These are phyloP conservation scores for Formicarius rufipectus DNA, from an alignment of 2,113 vertebrate genomes.

Conservation along the genomic window DNA sequence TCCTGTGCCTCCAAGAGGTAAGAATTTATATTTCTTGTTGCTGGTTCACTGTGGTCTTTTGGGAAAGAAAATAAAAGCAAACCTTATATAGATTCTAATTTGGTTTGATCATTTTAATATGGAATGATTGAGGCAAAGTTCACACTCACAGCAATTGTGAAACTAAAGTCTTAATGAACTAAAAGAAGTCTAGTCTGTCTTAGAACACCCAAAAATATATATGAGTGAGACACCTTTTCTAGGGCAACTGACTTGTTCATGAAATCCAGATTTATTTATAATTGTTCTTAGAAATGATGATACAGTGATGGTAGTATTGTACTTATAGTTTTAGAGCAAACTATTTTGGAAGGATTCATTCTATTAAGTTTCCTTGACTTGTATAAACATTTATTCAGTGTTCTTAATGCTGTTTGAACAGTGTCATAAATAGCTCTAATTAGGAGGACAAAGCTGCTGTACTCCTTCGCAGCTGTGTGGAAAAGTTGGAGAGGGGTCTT, in stretches of 20 bases:
- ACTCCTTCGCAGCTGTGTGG: background rate
- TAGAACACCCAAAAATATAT: background rate
- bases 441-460: background rate
- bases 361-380: background rate
- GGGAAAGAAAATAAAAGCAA: background rate
- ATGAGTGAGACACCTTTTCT: background rate
- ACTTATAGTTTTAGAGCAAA: background rate
- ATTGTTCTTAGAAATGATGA: background rate
- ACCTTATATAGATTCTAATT: background rate
- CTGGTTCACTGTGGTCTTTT: background rate
- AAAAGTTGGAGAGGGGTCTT: background rate
- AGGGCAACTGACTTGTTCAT: background rate
- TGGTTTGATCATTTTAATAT: background rate
- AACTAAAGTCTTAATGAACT: background rate
- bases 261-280: background rate
- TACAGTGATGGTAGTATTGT: background rate
- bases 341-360: background rate
- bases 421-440: background rate
- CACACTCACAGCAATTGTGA: background rate
- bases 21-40: slow-evolving; percentile 5
- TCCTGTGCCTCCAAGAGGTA: slow-evolving; percentile 97
- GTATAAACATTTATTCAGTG: background rate
- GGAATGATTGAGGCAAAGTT: background rate
- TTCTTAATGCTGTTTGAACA: background rate
- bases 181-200: background rate